These are phyloP conservation scores for Onthophagus sagittarius DNA, from an alignment of 2,888 invertebrate genomes.

Conservation along the genomic window DNA sequence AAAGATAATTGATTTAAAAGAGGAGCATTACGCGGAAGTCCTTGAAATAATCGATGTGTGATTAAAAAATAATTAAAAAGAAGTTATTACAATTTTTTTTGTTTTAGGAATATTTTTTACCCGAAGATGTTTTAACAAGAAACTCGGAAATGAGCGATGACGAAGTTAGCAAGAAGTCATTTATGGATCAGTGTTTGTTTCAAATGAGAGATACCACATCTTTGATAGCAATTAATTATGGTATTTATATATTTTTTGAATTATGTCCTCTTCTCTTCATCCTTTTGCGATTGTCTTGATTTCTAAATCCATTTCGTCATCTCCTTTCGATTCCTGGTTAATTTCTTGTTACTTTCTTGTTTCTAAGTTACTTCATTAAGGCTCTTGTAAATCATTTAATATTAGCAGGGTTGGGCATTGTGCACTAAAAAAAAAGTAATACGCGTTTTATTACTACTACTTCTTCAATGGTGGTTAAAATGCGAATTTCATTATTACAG, in stretches of 20 bases:
- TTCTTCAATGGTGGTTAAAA: too few species aligned
- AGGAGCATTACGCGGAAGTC: constrained; percentile 35
- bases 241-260: constrained; percentile 15
- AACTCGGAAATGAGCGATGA: constrained; percentile 41
- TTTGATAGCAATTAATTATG: constrained; percentile 39
- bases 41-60: constrained; percentile 37
- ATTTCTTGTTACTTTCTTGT: too few species aligned
- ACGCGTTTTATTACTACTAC: too few species aligned
- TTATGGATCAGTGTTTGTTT: constrained; percentile 34
- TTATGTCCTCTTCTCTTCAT: too few species aligned
- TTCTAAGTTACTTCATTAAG: too few species aligned
- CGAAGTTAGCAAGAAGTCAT: constrained; percentile 36
- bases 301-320: too few species aligned
- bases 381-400: too few species aligned
- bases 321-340: too few species aligned
- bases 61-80: background rate
- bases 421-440: too few species aligned
- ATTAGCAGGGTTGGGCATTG: too few species aligned
- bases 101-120: constrained; percentile 36
- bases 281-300: too few species aligned
- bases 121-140: constrained; percentile 40
- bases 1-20: constrained; percentile 41
- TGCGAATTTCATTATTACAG: too few species aligned
- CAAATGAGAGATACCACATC: constrained; percentile 41
- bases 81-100: background rate